Base-by-base conservation (phyloP, 2,113 vertebrate genomes). In the Malurus cyaneus region DNA sequence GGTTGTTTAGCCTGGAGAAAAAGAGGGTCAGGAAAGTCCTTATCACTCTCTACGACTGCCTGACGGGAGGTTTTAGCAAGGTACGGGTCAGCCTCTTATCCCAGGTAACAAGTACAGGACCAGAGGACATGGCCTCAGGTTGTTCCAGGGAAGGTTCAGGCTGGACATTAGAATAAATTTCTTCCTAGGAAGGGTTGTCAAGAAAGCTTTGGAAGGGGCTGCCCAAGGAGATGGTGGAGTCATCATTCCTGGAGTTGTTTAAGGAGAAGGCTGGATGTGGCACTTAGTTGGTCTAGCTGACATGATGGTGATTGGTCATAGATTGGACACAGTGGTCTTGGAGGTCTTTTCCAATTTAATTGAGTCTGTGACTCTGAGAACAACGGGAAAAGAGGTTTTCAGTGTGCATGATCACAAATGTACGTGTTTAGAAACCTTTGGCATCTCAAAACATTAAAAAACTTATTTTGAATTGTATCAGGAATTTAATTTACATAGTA, bases 271-370 rank as follows among this genome's bases (percentile, higher is more conserved):
- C 11, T 47, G 47, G 6, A 34, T 53, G 12, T 34, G 29, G 14
- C 8, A 21, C 25, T 28, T 23, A 32, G 9, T 42, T 56, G 20
- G 25, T 49, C 41, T 54, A 41, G 14, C 18, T 76, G 47, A 23
- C 1, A 28, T 17, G 36, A 2, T 11, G 4, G 18, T 50, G 34
- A 32, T 49, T 39, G 20, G 17, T 20, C 29, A 74, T 64, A 74
- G 41, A 24, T 34, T 34, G 8, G 9, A 61, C n/a, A 61, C 2
- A 0, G 25, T 8, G n/a, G 67, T 26, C 17, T 47, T 54, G 2
- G n/a, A 49, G 17, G 17, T 54, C 11, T 76, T 82, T 76, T 69
- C 9, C 34, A 42, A 42, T 4, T 29, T 34, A 74, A 47, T 34
- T 49, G 25, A 54, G 41, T 54, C 20, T 34, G 25, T 42, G 12